These are phyloP conservation scores for Pheosia tremula DNA, from an alignment of 2,888 invertebrate genomes.

Conservation along the genomic window DNA sequence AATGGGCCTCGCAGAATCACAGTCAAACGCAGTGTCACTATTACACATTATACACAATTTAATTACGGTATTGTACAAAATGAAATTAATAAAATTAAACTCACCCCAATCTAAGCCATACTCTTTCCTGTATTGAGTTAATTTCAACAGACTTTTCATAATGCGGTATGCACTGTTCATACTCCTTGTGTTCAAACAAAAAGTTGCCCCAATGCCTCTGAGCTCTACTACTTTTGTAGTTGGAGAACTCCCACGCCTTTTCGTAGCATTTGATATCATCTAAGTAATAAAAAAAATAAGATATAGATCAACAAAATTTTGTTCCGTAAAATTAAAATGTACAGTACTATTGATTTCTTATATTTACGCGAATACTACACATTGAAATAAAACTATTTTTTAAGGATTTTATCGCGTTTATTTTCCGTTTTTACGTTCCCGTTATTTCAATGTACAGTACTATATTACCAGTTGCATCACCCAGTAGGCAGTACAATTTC, in stretches of 20 bases:
- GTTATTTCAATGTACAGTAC: background rate
- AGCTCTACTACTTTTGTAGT: conserved; percentile 91
- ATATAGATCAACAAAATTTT: background rate
- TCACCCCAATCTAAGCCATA: conserved; percentile 93
- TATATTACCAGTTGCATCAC: conserved; percentile 88
- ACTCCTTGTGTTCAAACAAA: conserved; percentile 90
- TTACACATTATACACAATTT: background rate
- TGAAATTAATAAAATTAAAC: conserved; percentile 19
- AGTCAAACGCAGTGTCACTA: background rate
- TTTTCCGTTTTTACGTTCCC: too few relatives aligned
- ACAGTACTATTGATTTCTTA: background rate
- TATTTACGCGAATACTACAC: too few relatives aligned
- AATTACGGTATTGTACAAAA: background rate
- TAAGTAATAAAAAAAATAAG: conserved; percentile 37
- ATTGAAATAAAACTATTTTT: too few relatives aligned
- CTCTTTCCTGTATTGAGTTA: conserved; percentile 93
- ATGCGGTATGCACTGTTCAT: conserved; percentile 91
- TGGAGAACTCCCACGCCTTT: conserved; percentile 96
- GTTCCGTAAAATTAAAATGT: background rate
- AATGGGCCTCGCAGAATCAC: too few relatives aligned
- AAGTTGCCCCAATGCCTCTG: conserved; percentile 95
- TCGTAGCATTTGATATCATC: conserved; percentile 92
- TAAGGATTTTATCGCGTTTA: too few relatives aligned
- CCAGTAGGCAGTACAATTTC: conserved; percentile 95
- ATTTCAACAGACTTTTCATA: conserved; percentile 92